A percentile compares a stretch with the other conserved stretches of the same genome.
phyloP scores from a whole-genome alignment of 2,113 vertebrate genomes.

The Chaetura pelagica region DNA sequence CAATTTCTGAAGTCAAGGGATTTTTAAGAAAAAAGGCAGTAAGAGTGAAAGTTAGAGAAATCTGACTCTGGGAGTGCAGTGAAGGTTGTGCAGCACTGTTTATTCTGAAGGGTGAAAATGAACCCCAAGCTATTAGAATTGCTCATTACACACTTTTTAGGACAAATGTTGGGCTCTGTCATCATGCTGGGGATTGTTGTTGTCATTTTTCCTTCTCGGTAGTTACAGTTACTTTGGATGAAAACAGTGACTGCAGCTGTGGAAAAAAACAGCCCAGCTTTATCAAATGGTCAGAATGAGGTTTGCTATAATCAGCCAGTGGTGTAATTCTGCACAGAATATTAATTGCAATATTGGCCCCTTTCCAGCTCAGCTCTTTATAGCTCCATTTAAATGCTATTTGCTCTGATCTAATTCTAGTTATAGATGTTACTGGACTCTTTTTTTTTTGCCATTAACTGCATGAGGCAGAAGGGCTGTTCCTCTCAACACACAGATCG shows the following conservation, averaged over 20 bases:
- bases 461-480: conserved; percentile 11
- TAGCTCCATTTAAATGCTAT: background rate
- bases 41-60: background rate
- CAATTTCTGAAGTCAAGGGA: background rate
- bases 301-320: background rate
- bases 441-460: background rate
- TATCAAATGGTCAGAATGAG: background rate
- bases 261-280: background rate
- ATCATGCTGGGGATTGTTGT: accelerated
- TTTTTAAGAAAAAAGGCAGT: background rate
- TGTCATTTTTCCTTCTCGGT: background rate
- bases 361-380: background rate
- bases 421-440: background rate
- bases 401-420: background rate
- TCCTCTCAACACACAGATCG: background rate
- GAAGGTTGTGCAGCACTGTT: accelerated
- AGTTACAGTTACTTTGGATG: background rate
- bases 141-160: background rate
- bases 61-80: background rate
- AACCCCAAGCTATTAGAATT: background rate
- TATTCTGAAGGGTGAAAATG: background rate
- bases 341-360: background rate
- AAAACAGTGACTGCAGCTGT: background rate
- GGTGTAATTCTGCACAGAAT: background rate
- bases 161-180: background rate